Evolutionary conservation across 2,888 invertebrate species (phyloP), one percentile per base, ranked within the genome.

Genomic region (Melieria crassipennis): DNA sequence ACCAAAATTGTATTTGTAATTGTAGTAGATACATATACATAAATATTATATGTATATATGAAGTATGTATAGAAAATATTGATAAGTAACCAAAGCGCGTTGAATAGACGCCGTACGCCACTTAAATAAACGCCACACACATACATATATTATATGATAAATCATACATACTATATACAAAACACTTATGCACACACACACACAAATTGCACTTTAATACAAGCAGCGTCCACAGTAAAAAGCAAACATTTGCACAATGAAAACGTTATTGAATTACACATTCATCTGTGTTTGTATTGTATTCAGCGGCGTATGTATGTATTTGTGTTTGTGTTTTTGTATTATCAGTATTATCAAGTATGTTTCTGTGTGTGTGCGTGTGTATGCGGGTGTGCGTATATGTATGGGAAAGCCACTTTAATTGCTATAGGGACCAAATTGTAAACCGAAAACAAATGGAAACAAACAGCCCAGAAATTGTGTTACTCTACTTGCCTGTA

Each of bases 21-120:
- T 52, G 47, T n/a, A 56, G 13, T n/a, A 56, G 13, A 56, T 56
- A 56, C 13, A 56, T 56, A 56, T 56, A 56, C 13, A 56, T 7
- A 13, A n/a, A 13, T 57, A n/a, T n/a, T n/a, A n/a, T n/a, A n/a
- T n/a, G n/a, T n/a, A 57, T 30, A 57, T 13, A 2, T 57, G 5
- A 57, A 62, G 30, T 50, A 46, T 30, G 30, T 30, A 30, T 30
- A 30, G 30, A 30, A 30, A 30, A 30, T 30, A 30, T 1, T 30
- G 30, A 30, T 30, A 30, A 30, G 30, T 30, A 30, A 3, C 30
- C 30, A 30, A 30, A 1, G 30, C 30, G 30, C 30, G 30, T 30
- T 30, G 30, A 30, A 30, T 30, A 30, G 30, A 30, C 30, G 30
- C 30, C 30, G 30, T 30, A 30, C 30, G 3, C 30, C 30, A 30